These are phyloP conservation scores for Macaria liturata DNA, from an alignment of 2,888 invertebrate species.

Conservation along the genomic window DNA sequence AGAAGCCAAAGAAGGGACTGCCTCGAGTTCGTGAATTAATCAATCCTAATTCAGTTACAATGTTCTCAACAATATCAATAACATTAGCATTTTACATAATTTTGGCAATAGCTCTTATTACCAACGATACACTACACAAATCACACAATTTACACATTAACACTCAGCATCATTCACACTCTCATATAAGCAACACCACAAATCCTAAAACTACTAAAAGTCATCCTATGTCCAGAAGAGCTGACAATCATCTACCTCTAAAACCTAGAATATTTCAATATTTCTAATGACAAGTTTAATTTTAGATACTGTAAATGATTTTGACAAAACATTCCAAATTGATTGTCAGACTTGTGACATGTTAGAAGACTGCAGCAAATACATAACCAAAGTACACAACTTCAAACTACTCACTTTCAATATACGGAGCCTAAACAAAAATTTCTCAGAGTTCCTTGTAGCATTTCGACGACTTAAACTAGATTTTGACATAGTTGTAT, in stretches of 20 bases:
- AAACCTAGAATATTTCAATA: not conserved
- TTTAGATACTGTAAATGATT: constrained; percentile 4
- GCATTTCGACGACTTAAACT: not conserved
- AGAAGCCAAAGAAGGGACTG: not conserved
- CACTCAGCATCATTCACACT: not conserved
- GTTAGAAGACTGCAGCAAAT: not conserved
- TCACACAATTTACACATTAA: not conserved
- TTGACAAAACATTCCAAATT: not conserved
- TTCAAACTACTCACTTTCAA: not conserved
- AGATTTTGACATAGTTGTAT: not conserved
- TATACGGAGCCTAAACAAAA: constrained; percentile 1
- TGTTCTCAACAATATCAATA: not conserved
- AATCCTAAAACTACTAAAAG: not conserved
- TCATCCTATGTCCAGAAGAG: not conserved
- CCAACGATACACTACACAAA: not conserved
- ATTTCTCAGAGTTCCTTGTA: not conserved
- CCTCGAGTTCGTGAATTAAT: not conserved
- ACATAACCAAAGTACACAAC: not conserved
- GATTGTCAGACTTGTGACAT: constrained; percentile 2
- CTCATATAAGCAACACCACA: not conserved
- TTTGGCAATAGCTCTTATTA: not conserved
- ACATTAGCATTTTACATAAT: not conserved
- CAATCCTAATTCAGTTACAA: not conserved
- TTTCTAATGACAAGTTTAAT: not conserved
- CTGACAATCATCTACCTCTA: not conserved